phyloP scores from a whole-genome alignment of 2,888 invertebrate genomes.

The Synanthedon formicaeformis region DNA sequence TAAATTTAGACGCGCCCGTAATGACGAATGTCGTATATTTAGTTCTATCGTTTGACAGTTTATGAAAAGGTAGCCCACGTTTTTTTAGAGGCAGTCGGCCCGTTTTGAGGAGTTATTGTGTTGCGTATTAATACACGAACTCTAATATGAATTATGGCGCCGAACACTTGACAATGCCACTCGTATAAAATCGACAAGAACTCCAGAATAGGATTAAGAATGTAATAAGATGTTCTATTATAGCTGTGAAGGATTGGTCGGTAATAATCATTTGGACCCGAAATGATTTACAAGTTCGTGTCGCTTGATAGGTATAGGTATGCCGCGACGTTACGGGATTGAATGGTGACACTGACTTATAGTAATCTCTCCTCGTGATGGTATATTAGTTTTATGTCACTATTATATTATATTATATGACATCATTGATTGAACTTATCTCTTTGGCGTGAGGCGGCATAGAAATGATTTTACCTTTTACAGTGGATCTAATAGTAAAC shows the following conservation, averaged over 20 bases:
- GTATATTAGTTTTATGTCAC: too few species aligned
- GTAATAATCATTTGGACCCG: slow-evolving; percentile 55
- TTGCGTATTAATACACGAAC: slow-evolving; percentile 42
- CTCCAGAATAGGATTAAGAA: slow-evolving; percentile 53
- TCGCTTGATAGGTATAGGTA: slow-evolving; percentile 12
- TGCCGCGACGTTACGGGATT: slow-evolving; percentile 26
- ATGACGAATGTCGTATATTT: slow-evolving; percentile 59
- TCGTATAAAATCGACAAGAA: slow-evolving; percentile 57
- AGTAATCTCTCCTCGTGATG: slow-evolving; percentile 21
- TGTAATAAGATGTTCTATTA: slow-evolving; percentile 47
- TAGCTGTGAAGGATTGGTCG: slow-evolving; percentile 42
- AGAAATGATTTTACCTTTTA: too few species aligned
- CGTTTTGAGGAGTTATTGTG: slow-evolving; percentile 33
- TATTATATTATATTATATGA: too few species aligned
- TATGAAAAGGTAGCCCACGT: slow-evolving; percentile 47
- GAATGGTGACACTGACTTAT: slow-evolving; percentile 29
- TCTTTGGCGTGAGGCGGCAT: too few species aligned
- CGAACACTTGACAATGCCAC: slow-evolving; percentile 46
- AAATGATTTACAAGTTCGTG: slow-evolving; percentile 55
- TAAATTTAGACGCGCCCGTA: slow-evolving; percentile 47
- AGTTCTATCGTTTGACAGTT: slow-evolving; percentile 43
- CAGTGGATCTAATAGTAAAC: too few species aligned
- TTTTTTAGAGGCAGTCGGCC: slow-evolving; percentile 31
- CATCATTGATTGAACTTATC: too few species aligned
- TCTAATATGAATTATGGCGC: slow-evolving; percentile 55